These are phyloP conservation scores for Petrocephalus microphthalmus DNA, from an alignment of 2,113 vertebrate genomes.

Conservation along the genomic window DNA sequence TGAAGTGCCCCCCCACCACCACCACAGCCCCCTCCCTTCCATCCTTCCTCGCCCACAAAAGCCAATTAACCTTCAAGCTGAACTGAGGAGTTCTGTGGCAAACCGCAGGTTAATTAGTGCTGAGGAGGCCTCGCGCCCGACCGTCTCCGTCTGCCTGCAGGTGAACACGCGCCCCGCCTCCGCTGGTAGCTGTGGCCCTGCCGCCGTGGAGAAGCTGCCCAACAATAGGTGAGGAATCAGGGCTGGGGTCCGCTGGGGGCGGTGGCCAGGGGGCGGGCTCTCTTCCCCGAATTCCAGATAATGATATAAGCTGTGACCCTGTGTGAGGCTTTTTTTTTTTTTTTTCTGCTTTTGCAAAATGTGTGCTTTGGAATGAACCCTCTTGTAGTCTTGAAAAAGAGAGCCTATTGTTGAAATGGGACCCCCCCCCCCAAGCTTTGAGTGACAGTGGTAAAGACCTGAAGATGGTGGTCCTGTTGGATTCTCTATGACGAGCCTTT, in stretches of 20 bases:
- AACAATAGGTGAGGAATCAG: conserved; percentile 85
- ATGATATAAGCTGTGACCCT: background rate
- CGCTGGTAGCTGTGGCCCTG: conserved; percentile 67
- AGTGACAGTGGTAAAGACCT: background rate
- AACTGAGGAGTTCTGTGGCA: conserved; percentile 32
- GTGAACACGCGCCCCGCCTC: conserved; percentile 87
- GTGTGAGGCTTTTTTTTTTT: background rate
- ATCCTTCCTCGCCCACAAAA: conserved; percentile 21
- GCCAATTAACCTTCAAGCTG: conserved; percentile 53
- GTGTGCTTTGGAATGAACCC: background rate
- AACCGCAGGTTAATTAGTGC: conserved; percentile 47
- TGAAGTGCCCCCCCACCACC: background rate
- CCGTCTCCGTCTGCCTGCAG: conserved; percentile 62
- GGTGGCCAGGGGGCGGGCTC: background rate
- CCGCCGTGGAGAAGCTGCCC: conserved; percentile 72
- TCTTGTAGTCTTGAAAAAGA: background rate
- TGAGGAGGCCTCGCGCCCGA: conserved; percentile 30
- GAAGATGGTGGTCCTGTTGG: background rate
- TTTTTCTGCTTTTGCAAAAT: background rate
- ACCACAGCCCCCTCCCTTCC: background rate
- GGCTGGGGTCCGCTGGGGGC: background rate
- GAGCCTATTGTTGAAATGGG: background rate
- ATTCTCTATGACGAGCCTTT: background rate
- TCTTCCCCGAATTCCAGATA: conserved; percentile 1
- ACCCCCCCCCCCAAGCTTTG: background rate